Base-by-base conservation (phyloP, 1,140 invertebrate genomes). In the Oncopeltus fasciatus region DNA sequence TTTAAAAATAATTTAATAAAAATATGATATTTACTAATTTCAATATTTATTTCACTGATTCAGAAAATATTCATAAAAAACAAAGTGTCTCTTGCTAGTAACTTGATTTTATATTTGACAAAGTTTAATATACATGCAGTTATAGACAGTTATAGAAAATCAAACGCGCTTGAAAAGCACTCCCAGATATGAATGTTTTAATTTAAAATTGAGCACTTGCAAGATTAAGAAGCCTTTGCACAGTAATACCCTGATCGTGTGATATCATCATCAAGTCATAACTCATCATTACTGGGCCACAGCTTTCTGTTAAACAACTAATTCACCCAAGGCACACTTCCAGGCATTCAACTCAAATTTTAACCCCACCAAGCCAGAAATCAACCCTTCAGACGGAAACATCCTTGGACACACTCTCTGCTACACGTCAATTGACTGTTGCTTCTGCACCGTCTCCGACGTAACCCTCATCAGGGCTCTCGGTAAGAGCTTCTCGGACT, bases 391-490 rank as follows among this genome's bases (percentile, higher is more conserved):
- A 26, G 56, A 24, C 20, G 56, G 24, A 18, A 26, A 26, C 16
- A 18, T 26, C 24, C 24, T 29, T 56, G 31, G 44, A 33, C 2
- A 26, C 31, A 31, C 4, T 28, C 26, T 60, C 56, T 28, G 11
- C 28, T 26, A 20, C 46, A 38, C 44, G 74, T 71, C 74, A 78
- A 43, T 78, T 77, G 59, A 78, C 76, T 67, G 76, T 74, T 8
- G 72, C 67, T 57, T 76, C 74, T 1, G 64, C 66, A 11, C 72
- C 80, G 69, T 90, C 88, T 27, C 87, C 88, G 47, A 87, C 88
- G 71, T 90, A 92, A 1, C 88, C 88, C 71, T 92, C 88, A 71
- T 92, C 88, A 4, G 88, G 87, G 71, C 87, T 90, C 67, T 91
- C 88, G 2, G 85, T 83, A 65, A 86, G 78, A n/a, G 80, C 78